These are phyloP conservation scores for Drosophila testacea DNA, from an alignment of 2,888 invertebrate species.

Conservation along the genomic window DNA sequence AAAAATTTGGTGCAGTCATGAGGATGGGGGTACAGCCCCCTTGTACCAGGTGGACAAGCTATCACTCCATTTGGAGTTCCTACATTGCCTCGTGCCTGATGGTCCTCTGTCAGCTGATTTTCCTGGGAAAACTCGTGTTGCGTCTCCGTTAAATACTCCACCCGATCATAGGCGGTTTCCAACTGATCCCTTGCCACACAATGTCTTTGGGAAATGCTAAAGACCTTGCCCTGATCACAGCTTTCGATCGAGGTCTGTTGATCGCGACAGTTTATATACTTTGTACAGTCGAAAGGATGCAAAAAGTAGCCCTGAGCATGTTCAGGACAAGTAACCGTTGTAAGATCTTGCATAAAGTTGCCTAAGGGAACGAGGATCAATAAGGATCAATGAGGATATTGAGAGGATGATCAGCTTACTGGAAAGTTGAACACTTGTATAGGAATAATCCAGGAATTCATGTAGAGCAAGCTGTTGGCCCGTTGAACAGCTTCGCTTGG, in stretches of 20 bases:
- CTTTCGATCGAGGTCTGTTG: constrained; percentile 87
- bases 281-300: constrained; percentile 87
- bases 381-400: neutral
- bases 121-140: constrained; percentile 71
- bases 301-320: constrained; percentile 85
- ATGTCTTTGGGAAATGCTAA: constrained; percentile 86
- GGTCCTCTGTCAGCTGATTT: neutral
- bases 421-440: constrained; percentile 8
- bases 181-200: constrained; percentile 88
- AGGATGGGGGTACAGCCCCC: constrained; percentile 87
- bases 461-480: constrained; percentile 85
- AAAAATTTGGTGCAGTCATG: constrained; percentile 88
- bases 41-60: constrained; percentile 85
- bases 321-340: constrained; percentile 85
- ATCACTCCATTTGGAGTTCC: constrained; percentile 87
- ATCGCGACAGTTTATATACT: constrained; percentile 88
- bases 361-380: constrained; percentile 23
- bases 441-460: constrained; percentile 22
- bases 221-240: constrained; percentile 88
- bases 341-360: constrained; percentile 73
- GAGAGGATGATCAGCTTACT: constrained; percentile 8
- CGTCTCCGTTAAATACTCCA: constrained; percentile 71
- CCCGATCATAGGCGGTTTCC: constrained; percentile 80
- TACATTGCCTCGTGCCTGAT: constrained; percentile 82
- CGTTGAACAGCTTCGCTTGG: constrained; percentile 86